Base-by-base conservation (phyloP, 2,797 vertebrate genomes). In the Oryzias sinensis region DNA sequence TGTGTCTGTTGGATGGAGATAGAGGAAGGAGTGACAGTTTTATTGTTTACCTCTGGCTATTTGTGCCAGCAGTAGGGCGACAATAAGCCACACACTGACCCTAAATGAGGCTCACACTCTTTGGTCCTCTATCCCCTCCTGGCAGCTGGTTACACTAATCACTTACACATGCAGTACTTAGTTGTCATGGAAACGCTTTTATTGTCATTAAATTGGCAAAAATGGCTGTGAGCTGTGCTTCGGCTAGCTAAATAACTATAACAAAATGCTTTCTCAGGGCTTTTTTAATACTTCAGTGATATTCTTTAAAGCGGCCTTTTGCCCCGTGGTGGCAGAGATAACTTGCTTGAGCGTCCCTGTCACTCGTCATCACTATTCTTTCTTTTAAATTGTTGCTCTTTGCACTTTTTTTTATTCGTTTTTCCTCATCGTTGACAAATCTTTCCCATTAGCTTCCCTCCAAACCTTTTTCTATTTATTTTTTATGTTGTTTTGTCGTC, bases 181-280 rank as follows among this genome's bases (percentile, higher is more conserved):
- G 84, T 90, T 72, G 79, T 86, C 87, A 90, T 86, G 84, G 87
- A 80, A 87, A 90, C 84, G 11, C 49, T 74, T 85, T 77, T 83
- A 88, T 88, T 80, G 79, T 79, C 61, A 49, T 71, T 75, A 85
- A 80, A 80, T 80, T 84, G 77, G 76, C 48, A 77, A 62, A 71
- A 54, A 56, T 42, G 53, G 68, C 74, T 76, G 73, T 63, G 65
- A 82, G 77, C 68, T 74, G 68, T 63, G 62, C 45, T 77, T 76
- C 57, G 68, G 61, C 67, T 49, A 22, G 33, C 53, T 25, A 52
- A 58, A 59, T 56, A 66, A 66, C 49, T 20, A 49, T 54, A 59
- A 59, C 68, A 69, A 61, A 81, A 79, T 24, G 53, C 58, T 59
- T 56, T 45, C n/a, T 59, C 42, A 37, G 9, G 16, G 27, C 41